Evolutionary conservation across 2,888 invertebrate species (phyloP).

Genomic region (Macaria liturata): DNA sequence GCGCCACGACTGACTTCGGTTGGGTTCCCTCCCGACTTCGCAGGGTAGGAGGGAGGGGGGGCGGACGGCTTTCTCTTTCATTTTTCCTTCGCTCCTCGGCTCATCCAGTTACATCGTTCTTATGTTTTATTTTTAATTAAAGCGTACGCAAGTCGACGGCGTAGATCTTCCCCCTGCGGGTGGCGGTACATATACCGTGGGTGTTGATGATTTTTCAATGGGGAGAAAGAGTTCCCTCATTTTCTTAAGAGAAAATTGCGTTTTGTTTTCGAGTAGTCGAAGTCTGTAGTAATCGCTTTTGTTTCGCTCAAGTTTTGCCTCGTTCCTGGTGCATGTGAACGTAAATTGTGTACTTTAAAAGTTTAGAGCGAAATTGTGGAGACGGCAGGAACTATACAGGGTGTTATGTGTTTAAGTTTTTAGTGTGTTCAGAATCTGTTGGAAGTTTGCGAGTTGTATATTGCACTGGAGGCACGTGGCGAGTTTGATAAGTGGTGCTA

Average conservation of each 20-base stretch:
- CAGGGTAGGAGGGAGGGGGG: constrained; percentile 58
- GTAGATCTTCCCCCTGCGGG: constrained; percentile 73
- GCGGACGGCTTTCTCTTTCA: constrained; percentile 82
- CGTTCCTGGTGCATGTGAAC: constrained; percentile 72
- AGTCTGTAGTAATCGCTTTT: constrained; percentile 83
- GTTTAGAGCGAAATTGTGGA: constrained; percentile 67
- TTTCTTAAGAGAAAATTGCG: constrained; percentile 84
- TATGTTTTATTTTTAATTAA: constrained; percentile 84
- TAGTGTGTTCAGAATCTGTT: constrained; percentile 21
- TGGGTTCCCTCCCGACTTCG: constrained; percentile 55
- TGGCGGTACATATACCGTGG: constrained; percentile 77
- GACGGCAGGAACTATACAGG: constrained; percentile 49
- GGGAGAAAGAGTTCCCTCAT: constrained; percentile 84
- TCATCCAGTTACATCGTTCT: constrained; percentile 84
- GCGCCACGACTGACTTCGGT: constrained; percentile 75
- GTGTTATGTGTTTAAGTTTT: constrained; percentile 49
- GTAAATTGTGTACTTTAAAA: constrained; percentile 78
- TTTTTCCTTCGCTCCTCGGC: constrained; percentile 83
- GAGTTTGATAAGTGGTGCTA: not conserved
- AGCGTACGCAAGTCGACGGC: constrained; percentile 83
- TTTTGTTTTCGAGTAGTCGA: constrained; percentile 84
- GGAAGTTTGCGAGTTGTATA: constrained; percentile 13
- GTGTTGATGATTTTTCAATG: constrained; percentile 84
- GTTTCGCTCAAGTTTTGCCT: constrained; percentile 73
- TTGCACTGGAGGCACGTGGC: not conserved